phyloP scores from a whole-genome alignment of 2,888 invertebrate species.

The Cataglyphis albicans region DNA sequence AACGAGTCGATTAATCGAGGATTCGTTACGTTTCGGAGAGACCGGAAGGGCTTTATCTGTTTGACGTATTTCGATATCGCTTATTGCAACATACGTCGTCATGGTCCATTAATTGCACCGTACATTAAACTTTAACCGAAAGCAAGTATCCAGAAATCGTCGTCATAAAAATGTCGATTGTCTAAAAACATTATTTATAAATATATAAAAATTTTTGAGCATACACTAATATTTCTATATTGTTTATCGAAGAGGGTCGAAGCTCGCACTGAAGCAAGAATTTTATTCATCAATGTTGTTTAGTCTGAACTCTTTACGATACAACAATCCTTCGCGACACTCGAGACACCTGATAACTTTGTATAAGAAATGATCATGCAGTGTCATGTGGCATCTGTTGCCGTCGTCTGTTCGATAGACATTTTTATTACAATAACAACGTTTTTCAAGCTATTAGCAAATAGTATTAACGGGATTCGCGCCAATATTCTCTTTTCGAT shows the following conservation, averaged over 20 bases:
- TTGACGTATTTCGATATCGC: background rate
- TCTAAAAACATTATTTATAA: background rate
- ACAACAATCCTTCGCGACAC: constrained; percentile 24
- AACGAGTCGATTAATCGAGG: constrained; percentile 65
- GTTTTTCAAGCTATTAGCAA: constrained; percentile 4
- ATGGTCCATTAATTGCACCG: constrained; percentile 60
- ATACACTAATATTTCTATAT: background rate
- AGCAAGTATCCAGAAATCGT: background rate
- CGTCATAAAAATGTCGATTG: background rate
- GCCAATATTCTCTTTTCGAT: constrained; percentile 1
- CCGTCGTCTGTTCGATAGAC: constrained; percentile 6
- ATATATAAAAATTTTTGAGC: background rate
- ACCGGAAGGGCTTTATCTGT: constrained; percentile 28
- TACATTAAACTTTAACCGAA: background rate
- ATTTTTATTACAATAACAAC: constrained; percentile 34
- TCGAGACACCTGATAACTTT: constrained; percentile 51
- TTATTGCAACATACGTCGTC: constrained; percentile 18
- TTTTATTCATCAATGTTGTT: constrained; percentile 17
- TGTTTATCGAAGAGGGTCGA: background rate
- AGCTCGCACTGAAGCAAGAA: background rate
- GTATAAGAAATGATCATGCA: constrained; percentile 26
- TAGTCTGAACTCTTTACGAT: constrained; percentile 9
- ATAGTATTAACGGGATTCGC: constrained; percentile 17
- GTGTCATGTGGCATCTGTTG: constrained; percentile 2
- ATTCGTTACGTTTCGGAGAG: constrained; percentile 54